phyloP scores from a whole-genome alignment of 2,888 invertebrate genomes.

The Polydrusus pterygomalis region DNA sequence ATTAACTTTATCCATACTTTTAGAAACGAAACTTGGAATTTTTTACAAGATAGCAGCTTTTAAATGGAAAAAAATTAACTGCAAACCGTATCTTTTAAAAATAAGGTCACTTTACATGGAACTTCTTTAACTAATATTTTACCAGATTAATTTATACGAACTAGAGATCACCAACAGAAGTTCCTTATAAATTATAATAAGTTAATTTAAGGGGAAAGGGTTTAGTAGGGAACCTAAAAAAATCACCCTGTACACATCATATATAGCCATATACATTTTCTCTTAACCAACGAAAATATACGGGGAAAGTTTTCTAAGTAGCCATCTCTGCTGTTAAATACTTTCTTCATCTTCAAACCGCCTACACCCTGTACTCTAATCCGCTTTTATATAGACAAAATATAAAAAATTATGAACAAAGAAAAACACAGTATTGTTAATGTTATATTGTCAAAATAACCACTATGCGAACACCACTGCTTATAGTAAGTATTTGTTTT shows the following conservation, averaged over 20 bases:
- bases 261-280: slow-evolving; percentile 26
- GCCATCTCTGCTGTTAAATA: slow-evolving; percentile 40
- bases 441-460: slow-evolving; percentile 52
- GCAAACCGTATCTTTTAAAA: slow-evolving; percentile 21
- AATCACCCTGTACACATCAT: slow-evolving; percentile 43
- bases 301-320: slow-evolving; percentile 38
- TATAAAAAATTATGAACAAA: slow-evolving; percentile 27
- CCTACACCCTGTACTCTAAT: slow-evolving; percentile 52
- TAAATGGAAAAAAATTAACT: too few species aligned
- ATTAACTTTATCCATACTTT: slow-evolving; percentile 14
- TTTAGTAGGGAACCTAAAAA: background rate
- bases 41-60: too few species aligned
- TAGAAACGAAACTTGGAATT: background rate
- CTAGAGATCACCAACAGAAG: slow-evolving; percentile 23
- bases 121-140: slow-evolving; percentile 19
- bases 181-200: slow-evolving; percentile 3
- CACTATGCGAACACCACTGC: slow-evolving; percentile 51
- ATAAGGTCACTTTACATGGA: slow-evolving; percentile 33
- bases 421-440: slow-evolving; percentile 31
- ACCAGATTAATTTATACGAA: slow-evolving; percentile 18
- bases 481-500: slow-evolving; percentile 25
- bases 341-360: slow-evolving; percentile 32
- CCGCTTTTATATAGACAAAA: slow-evolving; percentile 37
- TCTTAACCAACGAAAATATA: slow-evolving; percentile 33
- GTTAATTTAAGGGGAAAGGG: background rate